Evolutionary conservation across 2,888 invertebrate genomes (phyloP).

Genomic region (Leptarthrus brevirostris): DNA sequence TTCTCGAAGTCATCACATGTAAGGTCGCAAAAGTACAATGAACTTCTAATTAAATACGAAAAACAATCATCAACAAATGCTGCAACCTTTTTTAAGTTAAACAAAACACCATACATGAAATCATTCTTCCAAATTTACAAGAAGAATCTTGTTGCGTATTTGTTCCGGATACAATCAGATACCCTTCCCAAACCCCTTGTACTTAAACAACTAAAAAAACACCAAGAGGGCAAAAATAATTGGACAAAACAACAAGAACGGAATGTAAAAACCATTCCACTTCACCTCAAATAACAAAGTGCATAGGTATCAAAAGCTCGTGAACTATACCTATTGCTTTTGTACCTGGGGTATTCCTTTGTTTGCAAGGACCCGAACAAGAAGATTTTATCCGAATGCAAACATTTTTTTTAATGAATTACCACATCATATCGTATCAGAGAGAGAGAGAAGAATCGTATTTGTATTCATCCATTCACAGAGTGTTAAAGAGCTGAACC

Average conservation of each 20-base stretch:
- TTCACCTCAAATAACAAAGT: not conserved
- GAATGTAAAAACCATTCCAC: not conserved
- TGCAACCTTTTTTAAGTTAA: no score
- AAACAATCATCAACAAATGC: no score
- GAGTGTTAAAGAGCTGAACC: slow-evolving; percentile 22
- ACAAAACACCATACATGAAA: no score
- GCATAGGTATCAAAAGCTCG: not conserved
- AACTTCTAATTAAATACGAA: no score
- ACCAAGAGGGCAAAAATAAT: not conserved
- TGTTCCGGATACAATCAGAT: no score
- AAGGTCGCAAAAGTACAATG: no score
- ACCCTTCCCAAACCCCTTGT: no score
- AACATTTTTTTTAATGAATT: slow-evolving; percentile 48
- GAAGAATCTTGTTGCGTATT: no score
- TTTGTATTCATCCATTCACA: slow-evolving; percentile 23
- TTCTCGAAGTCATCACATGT: no score
- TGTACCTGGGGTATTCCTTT: not conserved
- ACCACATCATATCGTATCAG: slow-evolving; percentile 30
- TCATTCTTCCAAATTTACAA: no score
- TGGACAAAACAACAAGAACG: not conserved
- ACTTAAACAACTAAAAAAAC: no score
- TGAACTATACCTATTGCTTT: not conserved
- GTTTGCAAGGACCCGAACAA: not conserved
- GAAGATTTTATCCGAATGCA: slow-evolving; percentile 38
- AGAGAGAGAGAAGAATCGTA: slow-evolving; percentile 6